A percentile compares a stretch with the other conserved stretches of the same genome.
phyloP scores from a whole-genome alignment of 2,888 invertebrate genomes.

The Andrena flavipes region DNA sequence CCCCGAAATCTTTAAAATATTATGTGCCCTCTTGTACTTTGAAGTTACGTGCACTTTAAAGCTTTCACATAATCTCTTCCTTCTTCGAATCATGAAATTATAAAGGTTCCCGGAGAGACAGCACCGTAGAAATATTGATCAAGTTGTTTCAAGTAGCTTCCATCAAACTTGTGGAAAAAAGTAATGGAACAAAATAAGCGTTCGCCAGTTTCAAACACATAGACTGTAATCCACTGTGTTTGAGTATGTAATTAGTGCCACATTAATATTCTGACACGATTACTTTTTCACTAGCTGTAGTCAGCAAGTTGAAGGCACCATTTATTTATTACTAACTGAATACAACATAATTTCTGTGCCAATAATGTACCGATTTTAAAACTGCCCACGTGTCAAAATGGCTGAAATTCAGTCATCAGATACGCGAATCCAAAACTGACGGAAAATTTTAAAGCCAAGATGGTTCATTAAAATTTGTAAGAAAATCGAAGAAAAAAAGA shows the following conservation, averaged over 20 bases:
- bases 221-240: conserved; percentile 9
- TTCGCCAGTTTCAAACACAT: conserved; percentile 6
- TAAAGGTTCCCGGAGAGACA: not conserved
- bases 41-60: no score
- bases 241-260: conserved; percentile 18
- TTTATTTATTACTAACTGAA: conserved; percentile 45
- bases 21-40: not conserved
- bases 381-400: no score
- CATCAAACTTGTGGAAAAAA: conserved; percentile 21
- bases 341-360: conserved; percentile 9
- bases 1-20: not conserved
- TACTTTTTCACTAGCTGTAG: conserved; percentile 35
- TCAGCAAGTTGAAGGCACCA: conserved; percentile 39
- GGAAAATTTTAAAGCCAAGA: no score
- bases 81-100: not conserved
- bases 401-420: no score
- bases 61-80: not conserved
- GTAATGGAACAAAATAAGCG: conserved; percentile 17
- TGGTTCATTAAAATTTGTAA: no score
- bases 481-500: no score
- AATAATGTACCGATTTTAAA: conserved; percentile 31
- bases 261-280: conserved; percentile 51
- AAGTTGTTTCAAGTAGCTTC: conserved; percentile 21
- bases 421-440: no score
- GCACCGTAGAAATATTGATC: conserved; percentile 13